Percentiles rank a stretch among this genome's conserved stretches.
These are phyloP conservation scores for Semaprochilodus insignis DNA, from an alignment of 2,797 vertebrate species.

Conservation along the genomic window DNA sequence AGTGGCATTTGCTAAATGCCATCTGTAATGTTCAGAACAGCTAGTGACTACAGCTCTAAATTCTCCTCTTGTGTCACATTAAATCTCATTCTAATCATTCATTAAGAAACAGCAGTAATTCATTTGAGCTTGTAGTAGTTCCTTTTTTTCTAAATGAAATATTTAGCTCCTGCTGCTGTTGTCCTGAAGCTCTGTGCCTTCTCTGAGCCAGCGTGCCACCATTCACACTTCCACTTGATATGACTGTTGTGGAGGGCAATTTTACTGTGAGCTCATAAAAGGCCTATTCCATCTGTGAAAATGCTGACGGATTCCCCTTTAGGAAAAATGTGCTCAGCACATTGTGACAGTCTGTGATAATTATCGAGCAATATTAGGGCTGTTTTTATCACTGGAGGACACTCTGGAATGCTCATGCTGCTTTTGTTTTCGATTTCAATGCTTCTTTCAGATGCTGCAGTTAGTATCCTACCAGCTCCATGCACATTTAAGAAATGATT, in stretches of 20 bases:
- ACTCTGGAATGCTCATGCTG: conserved; percentile 69
- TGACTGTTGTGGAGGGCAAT: conserved; percentile 66
- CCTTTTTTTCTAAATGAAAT: neutral
- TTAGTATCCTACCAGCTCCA: neutral
- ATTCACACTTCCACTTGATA: conserved; percentile 75
- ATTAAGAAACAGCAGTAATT: neutral
- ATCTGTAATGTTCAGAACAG: conserved; percentile 45
- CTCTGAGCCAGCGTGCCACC: conserved; percentile 51
- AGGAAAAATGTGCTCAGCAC: conserved; percentile 75
- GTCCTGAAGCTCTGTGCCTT: neutral
- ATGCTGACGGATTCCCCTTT: conserved; percentile 74
- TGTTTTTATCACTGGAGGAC: conserved; percentile 78
- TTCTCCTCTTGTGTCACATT: conserved; percentile 10
- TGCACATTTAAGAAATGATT: conserved; percentile 4
- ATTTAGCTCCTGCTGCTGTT: neutral
- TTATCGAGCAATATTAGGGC: conserved; percentile 77
- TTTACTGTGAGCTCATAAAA: conserved; percentile 81
- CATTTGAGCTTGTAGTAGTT: neutral
- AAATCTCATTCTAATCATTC: conserved; percentile 23
- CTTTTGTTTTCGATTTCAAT: conserved; percentile 66
- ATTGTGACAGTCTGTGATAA: conserved; percentile 80
- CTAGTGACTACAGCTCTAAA: conserved; percentile 26
- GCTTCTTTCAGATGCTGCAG: conserved; percentile 39
- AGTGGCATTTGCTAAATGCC: conserved; percentile 53
- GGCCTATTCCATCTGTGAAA: conserved; percentile 74